Base-by-base conservation (phyloP, 2,113 vertebrate species). In the Corydoras sp. region DNA sequence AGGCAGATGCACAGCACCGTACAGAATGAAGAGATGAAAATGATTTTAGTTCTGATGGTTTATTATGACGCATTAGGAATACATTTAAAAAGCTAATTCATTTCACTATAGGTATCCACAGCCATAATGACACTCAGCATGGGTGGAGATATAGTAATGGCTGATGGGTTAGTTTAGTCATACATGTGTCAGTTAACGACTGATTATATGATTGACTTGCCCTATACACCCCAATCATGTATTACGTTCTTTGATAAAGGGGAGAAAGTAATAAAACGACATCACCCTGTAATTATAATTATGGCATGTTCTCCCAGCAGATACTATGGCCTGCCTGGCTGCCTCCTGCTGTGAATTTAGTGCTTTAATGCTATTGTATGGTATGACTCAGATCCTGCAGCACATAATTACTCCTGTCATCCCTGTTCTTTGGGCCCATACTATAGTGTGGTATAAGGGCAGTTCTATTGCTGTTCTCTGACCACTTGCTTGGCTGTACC, bases 161-260 rank as follows among this genome's bases (percentile, higher is more conserved):
- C 72, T 65, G 77, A 63, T 43, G 62, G 31, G 60, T 58, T 74
- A 65, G 71, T 71, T 79, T 77, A 72, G 61, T 76, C 65, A 69
- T 74, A 76, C 68, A 76, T 68, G 62, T 66, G 50, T 30, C 61
- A 66, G 64, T 68, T 75, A 74, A 82, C 75, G 73, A 71, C 58
- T 71, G 76, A 81, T 79, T 72, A 75, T 65, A 30, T 78, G 77
- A 81, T 78, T 80, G 69, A 81, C 75, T 69, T 68, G 13, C 69
- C 69, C 60, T 78, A 49, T 56, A 74, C 71, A 75, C 71, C 67
- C 54, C 70, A 76, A 73, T 78, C 62, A 67, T 59, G 56, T 75
- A 73, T 75, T 78, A 74, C 18, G 56, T 55, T 74, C 59, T 48
- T 10, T 65, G 74, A 74, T 64, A 68, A 55, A 77, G 54, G 29